Base-by-base conservation (phyloP, 2,113 vertebrate species). In the Pleuronectes platessa region DNA sequence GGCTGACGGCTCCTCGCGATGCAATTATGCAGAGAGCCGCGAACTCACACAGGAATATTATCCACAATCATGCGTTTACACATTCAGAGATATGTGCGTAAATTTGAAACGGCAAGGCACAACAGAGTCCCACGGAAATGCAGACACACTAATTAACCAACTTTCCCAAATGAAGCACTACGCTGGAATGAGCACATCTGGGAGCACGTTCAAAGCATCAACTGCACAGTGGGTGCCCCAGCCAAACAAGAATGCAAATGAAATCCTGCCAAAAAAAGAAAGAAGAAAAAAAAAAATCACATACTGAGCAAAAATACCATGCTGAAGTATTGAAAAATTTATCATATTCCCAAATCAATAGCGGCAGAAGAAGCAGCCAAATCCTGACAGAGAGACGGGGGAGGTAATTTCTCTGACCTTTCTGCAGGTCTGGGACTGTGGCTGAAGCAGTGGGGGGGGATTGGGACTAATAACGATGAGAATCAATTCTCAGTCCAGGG, bases 121-220 rank as follows among this genome's bases (percentile, higher is more conserved):
- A 82, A 72, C 61, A 31, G 31, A 71, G 62, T 65, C 62, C 31
- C 61, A 75, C 71, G 68, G 55, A 61, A 79, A 87, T 67, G 58
- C 84, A 85, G 74, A 77, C 82, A 79, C 86, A 80, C 84, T 89
- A 92, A 93, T 90, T 92, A 93, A 89, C 83, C 68, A 81, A 82
- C 86, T 82, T 89, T 78, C 85, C 87, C 82, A 89, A 87, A 91
- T 86, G 86, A 91, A 80, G 76, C 83, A 79, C 83, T 84, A 45
- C 68, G 9, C 83, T 83, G 79, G 78, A 93, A 90, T 88, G 45
- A 88, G 81, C 84, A 84, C 85, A 86, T 90, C 70, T 91, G 90
- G 83, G 88, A 89, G 68, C 62, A 27, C 68, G 23, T 86, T 89
- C 79, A 93, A 90, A 92, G 84, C 74, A 73, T 69, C 76, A 68